Base-by-base conservation (phyloP, 2,888 invertebrate genomes). In the Lepas anatifera region DNA sequence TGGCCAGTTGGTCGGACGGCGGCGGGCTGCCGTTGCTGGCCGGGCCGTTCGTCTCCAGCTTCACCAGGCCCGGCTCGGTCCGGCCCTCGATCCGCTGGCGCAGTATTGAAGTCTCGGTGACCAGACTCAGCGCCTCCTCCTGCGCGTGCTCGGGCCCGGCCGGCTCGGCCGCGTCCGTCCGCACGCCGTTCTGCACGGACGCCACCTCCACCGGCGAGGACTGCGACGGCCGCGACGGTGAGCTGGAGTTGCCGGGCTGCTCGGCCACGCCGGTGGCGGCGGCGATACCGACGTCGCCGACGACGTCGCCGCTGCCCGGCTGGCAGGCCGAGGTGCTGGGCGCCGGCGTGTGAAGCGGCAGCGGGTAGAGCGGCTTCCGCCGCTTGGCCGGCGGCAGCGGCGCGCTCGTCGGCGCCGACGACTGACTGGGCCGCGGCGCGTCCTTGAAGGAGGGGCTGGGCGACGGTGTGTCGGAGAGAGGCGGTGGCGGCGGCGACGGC, bases 41-140 rank as follows among this genome's bases (percentile, higher is more conserved):
- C 13, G 64, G 39, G 3, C 64, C 64, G 64, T 66, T 66, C 13
- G 37, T 27, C 39, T 41, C 37, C 11, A 66, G 25, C 37, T 66
- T 66, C 43, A 73, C 73, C 25, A 71, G 69, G 43, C 73, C 74
- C n/a, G 70, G 67, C 25, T 72, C 71, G 39, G 72, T 67, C 43
- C 70, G 70, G 37, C 74, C 74, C 52, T 74, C 73, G 46, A 74
- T 74, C 27, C 74, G 71, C 50, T 74, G 74, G 46, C 74, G 63
- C 66, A 74, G 70, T 64, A 73, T 73, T 13, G 73, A 73, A 25
- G 73, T 72, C 71, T 74, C 74, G 16, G 71, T 73, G 29, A 73
- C 71, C 16, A 74, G 70, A 58, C 73, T 74, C n/a, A 74, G 73
- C 27, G 74, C 74, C 41, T 72, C 70, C 50, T 68, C 48, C 66